A percentile compares a stretch with the other conserved stretches of the same genome.
These are phyloP conservation scores for Pituophis catenifer DNA, from an alignment of 2,113 vertebrate genomes.

Conservation along the genomic window DNA sequence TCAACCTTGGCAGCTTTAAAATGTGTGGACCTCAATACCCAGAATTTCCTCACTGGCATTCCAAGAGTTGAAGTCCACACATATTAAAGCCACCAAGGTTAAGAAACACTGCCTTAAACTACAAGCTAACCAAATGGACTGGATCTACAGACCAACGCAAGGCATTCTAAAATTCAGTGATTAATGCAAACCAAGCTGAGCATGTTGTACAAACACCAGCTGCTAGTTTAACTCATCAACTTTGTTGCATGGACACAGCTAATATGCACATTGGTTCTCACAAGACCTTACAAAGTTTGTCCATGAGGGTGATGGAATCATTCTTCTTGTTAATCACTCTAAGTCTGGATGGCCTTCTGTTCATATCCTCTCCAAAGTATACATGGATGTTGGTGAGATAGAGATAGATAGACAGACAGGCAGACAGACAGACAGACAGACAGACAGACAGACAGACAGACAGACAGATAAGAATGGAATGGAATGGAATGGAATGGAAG, in stretches of 20 bases:
- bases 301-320: not conserved
- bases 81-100: not conserved
- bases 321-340: not conserved
- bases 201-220: not conserved
- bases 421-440: no score
- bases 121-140: not conserved
- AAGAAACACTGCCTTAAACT: not conserved
- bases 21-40: not conserved
- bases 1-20: not conserved
- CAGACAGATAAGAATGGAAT: no score
- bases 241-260: not conserved
- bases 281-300: not conserved
- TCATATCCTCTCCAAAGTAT: not conserved
- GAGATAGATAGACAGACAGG: not conserved
- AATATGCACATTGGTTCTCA: not conserved
- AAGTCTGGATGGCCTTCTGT: not conserved
- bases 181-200: not conserved
- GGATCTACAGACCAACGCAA: not conserved
- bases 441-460: no score
- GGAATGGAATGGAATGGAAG: no score
- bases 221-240: not conserved
- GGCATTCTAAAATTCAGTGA: not conserved
- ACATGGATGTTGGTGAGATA: not conserved
- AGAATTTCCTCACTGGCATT: not conserved
- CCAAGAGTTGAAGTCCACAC: not conserved